A percentile compares a stretch with the other conserved stretches of the same genome.
Conservation (phyloP, 1,140 invertebrate genomes). For the Neodiprion pinetum region DNA sequence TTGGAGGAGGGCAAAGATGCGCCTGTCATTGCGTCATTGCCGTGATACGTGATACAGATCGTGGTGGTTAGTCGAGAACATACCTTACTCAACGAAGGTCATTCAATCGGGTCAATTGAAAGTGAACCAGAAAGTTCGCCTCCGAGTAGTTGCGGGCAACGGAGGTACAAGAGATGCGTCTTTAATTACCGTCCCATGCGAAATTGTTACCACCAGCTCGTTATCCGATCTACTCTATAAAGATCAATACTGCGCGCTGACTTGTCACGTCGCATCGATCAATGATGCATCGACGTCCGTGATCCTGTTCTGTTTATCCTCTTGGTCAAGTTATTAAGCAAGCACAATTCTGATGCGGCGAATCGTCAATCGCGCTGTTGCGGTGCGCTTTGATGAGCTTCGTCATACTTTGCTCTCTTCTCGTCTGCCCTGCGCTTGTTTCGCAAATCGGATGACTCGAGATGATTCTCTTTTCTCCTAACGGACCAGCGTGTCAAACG, state of each 20-base stretch:
- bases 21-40: background rate
- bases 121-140: background rate
- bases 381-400: no score
- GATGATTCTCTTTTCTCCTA: no score
- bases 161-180: background rate
- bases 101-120: conserved; percentile 1
- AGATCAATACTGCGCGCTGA: background rate
- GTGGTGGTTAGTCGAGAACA: background rate
- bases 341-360: no score
- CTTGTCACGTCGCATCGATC: no score
- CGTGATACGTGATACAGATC: conserved; percentile 7
- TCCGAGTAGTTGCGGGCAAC: background rate
- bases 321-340: no score
- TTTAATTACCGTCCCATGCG: background rate
- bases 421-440: no score
- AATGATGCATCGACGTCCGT: no score
- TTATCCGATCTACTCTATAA: background rate
- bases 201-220: background rate
- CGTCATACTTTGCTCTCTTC: no score
- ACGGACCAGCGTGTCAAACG: no score
- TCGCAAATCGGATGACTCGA: no score
- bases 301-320: no score
- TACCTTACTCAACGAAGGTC: conserved; percentile 4
- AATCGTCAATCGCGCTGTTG: no score
- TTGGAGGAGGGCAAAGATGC: conserved; percentile 1